These are phyloP conservation scores for Lates calcarifer DNA, from an alignment of 2,113 vertebrate species.

Conservation along the genomic window DNA sequence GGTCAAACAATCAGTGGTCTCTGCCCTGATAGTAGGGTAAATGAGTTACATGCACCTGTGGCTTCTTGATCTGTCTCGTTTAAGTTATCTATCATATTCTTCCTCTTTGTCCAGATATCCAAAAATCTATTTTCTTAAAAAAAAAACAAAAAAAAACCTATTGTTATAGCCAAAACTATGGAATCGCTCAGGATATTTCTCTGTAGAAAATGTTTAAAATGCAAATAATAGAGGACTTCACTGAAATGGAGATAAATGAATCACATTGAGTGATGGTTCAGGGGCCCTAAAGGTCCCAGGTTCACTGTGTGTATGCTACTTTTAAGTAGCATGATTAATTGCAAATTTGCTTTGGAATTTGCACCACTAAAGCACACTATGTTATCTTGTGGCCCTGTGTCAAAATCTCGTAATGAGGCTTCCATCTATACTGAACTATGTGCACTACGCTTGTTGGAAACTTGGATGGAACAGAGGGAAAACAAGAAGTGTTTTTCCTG, in stretches of 20 bases:
- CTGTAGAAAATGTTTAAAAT: background rate
- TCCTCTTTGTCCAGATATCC: background rate
- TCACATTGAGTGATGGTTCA: too few relatives aligned
- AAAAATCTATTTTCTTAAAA: background rate
- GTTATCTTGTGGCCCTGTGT: too few relatives aligned
- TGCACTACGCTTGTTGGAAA: too few relatives aligned
- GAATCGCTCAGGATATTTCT: background rate
- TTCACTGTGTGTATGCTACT: background rate
- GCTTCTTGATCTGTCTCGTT: background rate
- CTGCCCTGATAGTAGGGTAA: background rate
- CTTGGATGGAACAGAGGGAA: background rate
- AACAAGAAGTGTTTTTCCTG: background rate
- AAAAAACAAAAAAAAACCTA: background rate
- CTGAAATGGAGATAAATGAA: too few relatives aligned
- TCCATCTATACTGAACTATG: background rate
- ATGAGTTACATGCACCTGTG: background rate
- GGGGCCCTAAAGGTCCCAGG: background rate
- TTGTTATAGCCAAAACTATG: background rate
- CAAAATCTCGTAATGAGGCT: background rate
- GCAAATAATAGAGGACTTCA: too few relatives aligned
- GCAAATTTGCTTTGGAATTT: background rate
- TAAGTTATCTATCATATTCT: background rate
- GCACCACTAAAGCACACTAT: too few relatives aligned
- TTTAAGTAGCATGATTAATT: background rate
- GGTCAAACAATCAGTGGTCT: slow-evolving; percentile 1